Conservation (phyloP, 2,113 vertebrate genomes). For the Neogale vison region DNA sequence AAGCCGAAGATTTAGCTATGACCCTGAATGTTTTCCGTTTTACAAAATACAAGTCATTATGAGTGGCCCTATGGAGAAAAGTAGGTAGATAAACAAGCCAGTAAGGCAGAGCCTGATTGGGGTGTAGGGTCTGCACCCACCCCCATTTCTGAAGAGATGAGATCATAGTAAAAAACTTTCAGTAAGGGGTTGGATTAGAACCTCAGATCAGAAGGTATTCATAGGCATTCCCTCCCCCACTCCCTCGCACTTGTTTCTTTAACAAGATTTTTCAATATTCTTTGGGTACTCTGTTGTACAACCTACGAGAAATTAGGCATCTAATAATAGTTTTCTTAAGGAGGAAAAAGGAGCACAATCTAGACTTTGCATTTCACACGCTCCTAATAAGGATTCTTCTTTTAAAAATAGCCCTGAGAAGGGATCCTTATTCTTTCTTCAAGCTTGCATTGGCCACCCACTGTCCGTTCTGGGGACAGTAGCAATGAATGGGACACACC, state of each 20-base stretch:
- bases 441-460: not conserved
- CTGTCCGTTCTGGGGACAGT: not conserved
- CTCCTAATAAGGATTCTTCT: slow-evolving; percentile 59
- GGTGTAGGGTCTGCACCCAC: not conserved
- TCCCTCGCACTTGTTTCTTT: slow-evolving; percentile 27
- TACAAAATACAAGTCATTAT: not conserved
- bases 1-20: not conserved
- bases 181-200: not conserved
- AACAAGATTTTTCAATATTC: slow-evolving; percentile 26
- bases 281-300: slow-evolving; percentile 52
- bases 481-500: slow-evolving; percentile 36
- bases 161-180: not conserved
- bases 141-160: not conserved
- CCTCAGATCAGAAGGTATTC: not conserved
- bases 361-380: slow-evolving; percentile 64
- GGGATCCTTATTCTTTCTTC: slow-evolving; percentile 47
- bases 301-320: slow-evolving; percentile 41
- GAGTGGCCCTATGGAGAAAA: not conserved
- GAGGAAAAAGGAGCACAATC: slow-evolving; percentile 47
- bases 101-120: not conserved
- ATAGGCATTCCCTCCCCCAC: not conserved
- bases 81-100: not conserved
- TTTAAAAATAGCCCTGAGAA: slow-evolving; percentile 61
- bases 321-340: slow-evolving; percentile 73
- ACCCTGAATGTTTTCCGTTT: not conserved